Evolutionary conservation across 2,888 invertebrate genomes (phyloP).

Genomic region (Salpingus planirostris): DNA sequence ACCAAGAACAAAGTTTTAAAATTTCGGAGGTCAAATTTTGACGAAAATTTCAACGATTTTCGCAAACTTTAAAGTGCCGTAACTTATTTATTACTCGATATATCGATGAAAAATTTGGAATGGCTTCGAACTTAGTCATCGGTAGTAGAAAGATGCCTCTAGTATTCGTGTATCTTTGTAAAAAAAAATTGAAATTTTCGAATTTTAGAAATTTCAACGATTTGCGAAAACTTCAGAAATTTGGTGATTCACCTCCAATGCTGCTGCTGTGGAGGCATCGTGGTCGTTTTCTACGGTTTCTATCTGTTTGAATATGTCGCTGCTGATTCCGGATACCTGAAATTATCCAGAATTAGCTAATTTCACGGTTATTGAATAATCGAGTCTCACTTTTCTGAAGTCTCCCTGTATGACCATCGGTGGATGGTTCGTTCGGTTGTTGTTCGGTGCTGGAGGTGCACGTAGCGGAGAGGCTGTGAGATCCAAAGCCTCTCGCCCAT

Average conservation of each 20-base stretch:
- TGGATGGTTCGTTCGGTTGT: conserved; percentile 52
- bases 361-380: not conserved
- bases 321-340: conserved; percentile 90
- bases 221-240: too few species aligned
- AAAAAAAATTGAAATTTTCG: too few species aligned
- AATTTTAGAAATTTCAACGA: not conserved
- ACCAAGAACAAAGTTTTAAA: too few species aligned
- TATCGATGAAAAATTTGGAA: too few species aligned
- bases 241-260: conserved; percentile 61
- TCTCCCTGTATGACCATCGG: conserved; percentile 84
- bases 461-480: conserved; percentile 83
- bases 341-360: conserved; percentile 29
- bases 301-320: conserved; percentile 94
- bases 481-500: conserved; percentile 85
- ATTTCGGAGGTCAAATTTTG: too few species aligned
- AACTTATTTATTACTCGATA: too few species aligned
- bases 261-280: conserved; percentile 86
- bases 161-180: too few species aligned
- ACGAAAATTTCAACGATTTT: too few species aligned
- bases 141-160: too few species aligned
- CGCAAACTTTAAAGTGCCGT: too few species aligned
- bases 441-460: conserved; percentile 59
- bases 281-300: conserved; percentile 94
- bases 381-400: conserved; percentile 66
- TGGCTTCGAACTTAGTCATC: too few species aligned